Conservation (phyloP, 2,113 vertebrate genomes). For the Conger conger region DNA sequence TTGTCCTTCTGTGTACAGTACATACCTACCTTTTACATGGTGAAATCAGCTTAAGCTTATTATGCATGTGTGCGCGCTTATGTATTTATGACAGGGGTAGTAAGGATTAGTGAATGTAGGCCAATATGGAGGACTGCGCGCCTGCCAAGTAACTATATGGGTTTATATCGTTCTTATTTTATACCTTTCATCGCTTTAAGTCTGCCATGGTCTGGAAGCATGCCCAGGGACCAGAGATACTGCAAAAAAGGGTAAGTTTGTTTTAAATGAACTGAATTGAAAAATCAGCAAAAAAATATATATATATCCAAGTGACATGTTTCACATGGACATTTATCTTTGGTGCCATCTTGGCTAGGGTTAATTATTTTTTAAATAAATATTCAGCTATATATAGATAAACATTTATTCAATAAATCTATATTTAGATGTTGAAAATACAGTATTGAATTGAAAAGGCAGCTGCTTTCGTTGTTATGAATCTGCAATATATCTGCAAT, state of each 20-base stretch:
- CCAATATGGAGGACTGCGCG: slow-evolving; percentile 43
- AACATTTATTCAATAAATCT: neutral
- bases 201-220: neutral
- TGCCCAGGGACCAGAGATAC: neutral
- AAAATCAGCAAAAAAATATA: neutral
- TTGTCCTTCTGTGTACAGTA: neutral
- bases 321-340: neutral
- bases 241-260: neutral
- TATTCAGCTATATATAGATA: too few relatives aligned
- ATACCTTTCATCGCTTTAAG: too few relatives aligned
- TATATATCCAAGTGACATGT: neutral
- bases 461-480: neutral
- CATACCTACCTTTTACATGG: neutral
- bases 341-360: neutral
- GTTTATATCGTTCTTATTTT: neutral
- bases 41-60: slow-evolving; percentile 41
- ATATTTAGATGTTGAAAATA: neutral
- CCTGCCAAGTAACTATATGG: slow-evolving; percentile 2
- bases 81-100: slow-evolving; percentile 69
- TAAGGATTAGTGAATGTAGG: slow-evolving; percentile 64
- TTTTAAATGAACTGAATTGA: too few relatives aligned
- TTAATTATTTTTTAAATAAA: neutral
- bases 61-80: slow-evolving; percentile 49
- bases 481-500: neutral
- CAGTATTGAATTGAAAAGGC: neutral